Conservation (phyloP, 2,113 vertebrate genomes). For the Lanius ludovicianus region DNA sequence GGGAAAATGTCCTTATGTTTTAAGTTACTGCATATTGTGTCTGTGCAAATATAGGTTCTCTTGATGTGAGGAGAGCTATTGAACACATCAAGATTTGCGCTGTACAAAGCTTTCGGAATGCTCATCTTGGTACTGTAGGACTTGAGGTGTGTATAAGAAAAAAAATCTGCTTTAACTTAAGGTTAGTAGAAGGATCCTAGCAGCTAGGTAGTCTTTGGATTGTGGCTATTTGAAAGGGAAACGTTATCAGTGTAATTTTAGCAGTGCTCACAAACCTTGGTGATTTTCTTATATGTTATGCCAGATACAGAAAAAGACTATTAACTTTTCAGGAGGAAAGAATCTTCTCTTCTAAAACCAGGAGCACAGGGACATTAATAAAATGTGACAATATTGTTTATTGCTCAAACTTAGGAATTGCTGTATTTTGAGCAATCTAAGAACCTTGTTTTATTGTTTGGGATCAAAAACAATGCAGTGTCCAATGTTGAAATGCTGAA, state of each 20-base stretch:
- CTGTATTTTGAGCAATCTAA: not conserved
- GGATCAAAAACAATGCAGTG: not conserved
- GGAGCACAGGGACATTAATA: not conserved
- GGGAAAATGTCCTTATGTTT: not conserved
- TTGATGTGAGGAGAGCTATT: not conserved
- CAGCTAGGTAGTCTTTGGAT: not conserved
- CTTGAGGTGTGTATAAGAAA: not conserved
- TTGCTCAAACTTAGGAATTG: not conserved
- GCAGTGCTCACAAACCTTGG: not conserved
- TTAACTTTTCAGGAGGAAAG: not conserved
- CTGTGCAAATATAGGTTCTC: not conserved
- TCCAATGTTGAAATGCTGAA: not conserved
- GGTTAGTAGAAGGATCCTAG: not conserved
- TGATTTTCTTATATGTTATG: not conserved
- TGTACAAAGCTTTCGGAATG: not conserved
- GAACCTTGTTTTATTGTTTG: not conserved
- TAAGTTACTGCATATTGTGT: not conserved
- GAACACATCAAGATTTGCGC: not conserved
- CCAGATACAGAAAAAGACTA: not conserved
- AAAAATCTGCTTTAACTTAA: not conserved
- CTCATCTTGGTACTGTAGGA: not conserved
- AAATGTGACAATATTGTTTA: not conserved
- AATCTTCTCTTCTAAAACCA: not conserved
- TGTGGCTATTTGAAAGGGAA: not conserved
- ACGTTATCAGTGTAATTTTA: not conserved